A percentile compares a stretch with the other conserved stretches of the same genome.
Evolutionary conservation across 1,140 invertebrate species (phyloP).

Genomic region (Rhopalosiphum padi): DNA sequence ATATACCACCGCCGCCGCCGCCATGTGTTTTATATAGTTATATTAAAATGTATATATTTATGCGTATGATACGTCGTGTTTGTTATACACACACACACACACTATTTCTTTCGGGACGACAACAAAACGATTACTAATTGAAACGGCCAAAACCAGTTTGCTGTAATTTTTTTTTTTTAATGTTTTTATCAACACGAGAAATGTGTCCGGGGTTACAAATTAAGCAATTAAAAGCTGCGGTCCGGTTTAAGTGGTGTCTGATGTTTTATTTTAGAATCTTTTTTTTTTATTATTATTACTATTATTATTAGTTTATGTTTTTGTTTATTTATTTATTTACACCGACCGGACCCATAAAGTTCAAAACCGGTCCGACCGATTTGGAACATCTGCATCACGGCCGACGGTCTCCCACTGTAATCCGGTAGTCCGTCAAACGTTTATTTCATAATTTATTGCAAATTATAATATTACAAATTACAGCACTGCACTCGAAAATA

Average conservation of each 20-base stretch:
- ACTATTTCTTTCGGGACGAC: background rate
- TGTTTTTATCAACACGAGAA: background rate
- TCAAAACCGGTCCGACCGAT: conserved; percentile 35
- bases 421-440: conserved; percentile 4
- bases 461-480: background rate
- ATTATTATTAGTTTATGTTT: background rate
- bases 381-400: background rate
- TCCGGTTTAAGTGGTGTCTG: conserved; percentile 50
- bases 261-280: conserved; percentile 20
- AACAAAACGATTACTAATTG: conserved; percentile 58
- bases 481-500: background rate
- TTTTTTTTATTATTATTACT: background rate
- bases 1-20: background rate
- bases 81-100: background rate
- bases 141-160: conserved; percentile 49
- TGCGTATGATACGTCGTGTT: no score
- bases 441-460: background rate
- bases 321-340: conserved; percentile 9
- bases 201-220: conserved; percentile 46
- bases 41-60: no score
- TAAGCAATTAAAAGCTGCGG: conserved; percentile 54
- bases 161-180: background rate
- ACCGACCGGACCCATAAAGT: conserved; percentile 46
- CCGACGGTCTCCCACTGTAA: conserved; percentile 2
- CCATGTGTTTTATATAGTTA: background rate